Percentiles rank a stretch among this genome's conserved stretches.
phyloP scores from a whole-genome alignment of 2,888 invertebrate genomes.

The Diplazon laetatorius region DNA sequence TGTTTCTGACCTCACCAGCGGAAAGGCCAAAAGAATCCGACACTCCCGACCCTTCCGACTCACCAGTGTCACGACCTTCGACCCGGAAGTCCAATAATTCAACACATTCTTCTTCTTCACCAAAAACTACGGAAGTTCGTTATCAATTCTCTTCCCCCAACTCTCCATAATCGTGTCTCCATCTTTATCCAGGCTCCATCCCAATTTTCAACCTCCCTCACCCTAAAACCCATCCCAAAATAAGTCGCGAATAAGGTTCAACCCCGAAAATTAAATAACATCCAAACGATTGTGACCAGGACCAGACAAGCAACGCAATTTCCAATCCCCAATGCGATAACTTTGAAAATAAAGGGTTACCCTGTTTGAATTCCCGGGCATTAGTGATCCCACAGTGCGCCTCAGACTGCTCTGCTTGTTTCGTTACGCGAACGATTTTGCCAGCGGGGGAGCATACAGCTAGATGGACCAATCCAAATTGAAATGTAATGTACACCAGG shows the following conservation, averaged over 20 bases:
- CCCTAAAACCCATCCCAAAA: no score
- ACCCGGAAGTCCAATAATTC: conserved; percentile 42
- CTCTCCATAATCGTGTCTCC: no score
- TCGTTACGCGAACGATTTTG: conserved; percentile 57
- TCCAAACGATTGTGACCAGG: no score
- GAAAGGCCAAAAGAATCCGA: conserved; percentile 30
- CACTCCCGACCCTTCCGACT: conserved; percentile 10
- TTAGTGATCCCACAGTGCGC: conserved; percentile 31
- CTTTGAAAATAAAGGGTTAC: no score
- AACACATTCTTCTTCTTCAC: conserved; percentile 20
- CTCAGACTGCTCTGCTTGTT: conserved; percentile 60
- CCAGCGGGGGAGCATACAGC: conserved; percentile 53
- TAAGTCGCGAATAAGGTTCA: no score
- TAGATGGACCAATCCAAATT: conserved; percentile 76
- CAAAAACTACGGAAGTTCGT: no score
- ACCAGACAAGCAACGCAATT: no score
- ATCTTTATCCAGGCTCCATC: neutral
- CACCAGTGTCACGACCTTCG: conserved; percentile 38
- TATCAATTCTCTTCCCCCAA: neutral
- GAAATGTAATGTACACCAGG: conserved; percentile 79
- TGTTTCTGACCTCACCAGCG: conserved; percentile 41
- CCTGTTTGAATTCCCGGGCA: no score
- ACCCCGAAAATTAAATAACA: no score
- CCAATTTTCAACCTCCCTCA: no score
- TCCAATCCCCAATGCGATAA: no score